phyloP scores from a whole-genome alignment of 2,797 vertebrate species.

The Acipenser oxyrinchus region DNA sequence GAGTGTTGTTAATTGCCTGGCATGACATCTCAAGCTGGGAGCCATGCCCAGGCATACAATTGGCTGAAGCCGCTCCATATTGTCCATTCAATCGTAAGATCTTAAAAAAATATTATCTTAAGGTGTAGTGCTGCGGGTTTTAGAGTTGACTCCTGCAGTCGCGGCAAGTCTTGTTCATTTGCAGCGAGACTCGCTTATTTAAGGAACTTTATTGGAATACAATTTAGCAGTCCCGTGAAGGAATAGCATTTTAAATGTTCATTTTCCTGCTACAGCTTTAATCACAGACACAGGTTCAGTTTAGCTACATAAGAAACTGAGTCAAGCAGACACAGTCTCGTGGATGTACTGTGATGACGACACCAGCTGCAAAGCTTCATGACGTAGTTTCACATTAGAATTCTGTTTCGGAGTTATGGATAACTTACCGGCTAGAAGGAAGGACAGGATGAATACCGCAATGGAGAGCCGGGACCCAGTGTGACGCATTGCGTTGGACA shows the following conservation, averaged over 20 bases:
- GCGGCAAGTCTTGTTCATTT: no score
- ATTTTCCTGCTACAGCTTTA: background rate
- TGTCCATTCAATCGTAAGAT: background rate
- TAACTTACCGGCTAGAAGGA: conserved; percentile 52
- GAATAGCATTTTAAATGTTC: no score
- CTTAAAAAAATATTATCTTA: no score
- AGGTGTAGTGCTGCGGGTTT: no score
- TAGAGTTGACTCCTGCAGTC: no score
- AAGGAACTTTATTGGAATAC: no score
- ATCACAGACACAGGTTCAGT: background rate
- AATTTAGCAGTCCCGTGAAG: no score
- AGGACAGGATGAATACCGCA: conserved; percentile 51
- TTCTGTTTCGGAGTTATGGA: no score
- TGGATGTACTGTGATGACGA: no score
- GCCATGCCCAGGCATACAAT: conserved; percentile 7
- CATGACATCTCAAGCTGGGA: background rate
- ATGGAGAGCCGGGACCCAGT: conserved; percentile 50
- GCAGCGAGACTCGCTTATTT: no score
- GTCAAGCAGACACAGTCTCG: background rate
- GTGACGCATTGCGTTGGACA: conserved; percentile 36
- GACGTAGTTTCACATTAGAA: no score
- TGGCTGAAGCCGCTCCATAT: background rate
- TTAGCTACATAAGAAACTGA: background rate
- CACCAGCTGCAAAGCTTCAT: no score
- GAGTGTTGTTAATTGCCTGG: background rate